Conservation (phyloP, 2,797 vertebrate genomes). For the Bradypus variegatus region DNA sequence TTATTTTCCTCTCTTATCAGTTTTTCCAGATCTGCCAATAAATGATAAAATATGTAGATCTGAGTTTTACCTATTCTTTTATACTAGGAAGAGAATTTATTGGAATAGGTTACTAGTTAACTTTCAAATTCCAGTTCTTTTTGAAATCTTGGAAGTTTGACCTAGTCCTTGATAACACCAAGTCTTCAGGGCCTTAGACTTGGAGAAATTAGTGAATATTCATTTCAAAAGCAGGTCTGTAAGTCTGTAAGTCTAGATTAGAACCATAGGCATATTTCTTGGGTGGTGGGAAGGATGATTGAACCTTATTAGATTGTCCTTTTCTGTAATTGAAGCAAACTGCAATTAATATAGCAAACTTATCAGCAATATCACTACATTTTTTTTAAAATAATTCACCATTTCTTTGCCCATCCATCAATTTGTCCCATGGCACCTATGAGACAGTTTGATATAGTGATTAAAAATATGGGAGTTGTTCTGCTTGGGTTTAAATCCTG, state of each 20-base stretch:
- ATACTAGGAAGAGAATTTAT: neutral
- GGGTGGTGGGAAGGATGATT: neutral
- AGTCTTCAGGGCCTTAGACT: neutral
- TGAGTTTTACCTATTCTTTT: neutral
- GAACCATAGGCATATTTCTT: neutral
- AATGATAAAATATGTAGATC: neutral
- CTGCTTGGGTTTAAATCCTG: neutral
- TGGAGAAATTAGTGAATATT: neutral
- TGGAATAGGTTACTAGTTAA: neutral
- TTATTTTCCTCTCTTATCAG: conserved; percentile 2
- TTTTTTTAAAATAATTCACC: neutral
- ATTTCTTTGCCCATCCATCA: neutral
- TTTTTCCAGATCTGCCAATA: neutral
- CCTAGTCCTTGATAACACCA: neutral
- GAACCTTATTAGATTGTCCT: neutral
- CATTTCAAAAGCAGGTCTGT: neutral
- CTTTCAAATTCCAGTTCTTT: neutral
- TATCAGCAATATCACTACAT: neutral
- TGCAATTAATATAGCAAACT: neutral
- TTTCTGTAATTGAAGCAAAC: neutral
- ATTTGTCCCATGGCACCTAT: neutral
- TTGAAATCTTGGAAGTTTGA: neutral
- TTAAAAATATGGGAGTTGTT: neutral
- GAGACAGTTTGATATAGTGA: neutral
- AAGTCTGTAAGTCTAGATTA: neutral